Base-by-base conservation (phyloP, 2,113 vertebrate genomes). In the Cygnus buccinator region DNA sequence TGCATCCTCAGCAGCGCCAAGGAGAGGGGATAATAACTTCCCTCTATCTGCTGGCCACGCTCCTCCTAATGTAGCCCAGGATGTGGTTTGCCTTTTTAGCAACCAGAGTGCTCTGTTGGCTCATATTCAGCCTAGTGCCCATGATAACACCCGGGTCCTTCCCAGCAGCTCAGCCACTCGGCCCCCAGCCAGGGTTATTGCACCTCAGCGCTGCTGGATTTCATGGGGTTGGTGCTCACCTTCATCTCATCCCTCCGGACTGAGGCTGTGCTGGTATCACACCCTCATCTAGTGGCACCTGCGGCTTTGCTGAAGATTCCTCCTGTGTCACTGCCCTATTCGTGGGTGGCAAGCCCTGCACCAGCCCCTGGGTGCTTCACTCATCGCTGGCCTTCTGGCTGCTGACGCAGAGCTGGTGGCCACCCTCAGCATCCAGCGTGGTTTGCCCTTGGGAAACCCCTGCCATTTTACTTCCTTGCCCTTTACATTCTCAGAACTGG, bases 21-120 rank as follows among this genome's bases (percentile, higher is more conserved):
- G 62, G 43, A 91, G 87, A 12, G 1, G 46, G 39, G 81, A 87
- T 93, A 96, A 97, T 91, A 91, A 84, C 66, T 68, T 84, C 70
- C 65, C 66, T 84, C 33, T 5, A 52, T 72, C 80, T 72, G 23
- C 81, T 94, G 81, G 89, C 86, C 93, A 84, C 19, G 2, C 17
- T 95, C 18, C 48, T 93, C 33, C 87, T 95, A 93, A 95, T 93
- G 89, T 87, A 92, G 81, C 70, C 65, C 81, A 84, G 94, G 93
- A 97, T 95, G 96, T 73, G 96, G 93, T 94, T 91, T 94, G 87
- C 52, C 70, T 78, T 91, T 78, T 54, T 70, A 6, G 1, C 1
- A 0, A 52, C 0, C 33, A 82, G 91, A 97, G 94, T 95, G 95
- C 91, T 95, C 81, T 95, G 43, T 50, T 96, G 95, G 96, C 93